Conservation (phyloP, 2,113 vertebrate genomes). For the Anguilla rostrata region DNA sequence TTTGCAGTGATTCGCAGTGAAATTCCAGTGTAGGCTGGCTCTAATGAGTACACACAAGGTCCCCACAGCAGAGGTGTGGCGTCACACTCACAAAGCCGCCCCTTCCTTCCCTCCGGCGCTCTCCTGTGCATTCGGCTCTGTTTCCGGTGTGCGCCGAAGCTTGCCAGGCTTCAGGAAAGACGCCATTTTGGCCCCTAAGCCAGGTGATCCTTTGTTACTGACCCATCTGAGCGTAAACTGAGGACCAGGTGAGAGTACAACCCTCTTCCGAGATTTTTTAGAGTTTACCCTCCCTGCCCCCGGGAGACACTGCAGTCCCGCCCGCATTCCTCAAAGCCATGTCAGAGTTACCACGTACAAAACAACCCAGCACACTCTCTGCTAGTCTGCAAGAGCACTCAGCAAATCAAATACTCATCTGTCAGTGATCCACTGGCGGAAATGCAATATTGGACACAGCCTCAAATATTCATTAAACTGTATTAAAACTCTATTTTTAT, state of each 20-base stretch:
- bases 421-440: not conserved
- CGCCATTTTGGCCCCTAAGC: not conserved
- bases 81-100: not conserved
- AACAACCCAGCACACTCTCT: not conserved
- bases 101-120: not conserved
- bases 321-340: slow-evolving; percentile 8
- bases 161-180: not conserved
- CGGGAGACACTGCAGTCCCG: not conserved
- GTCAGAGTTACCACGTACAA: not conserved
- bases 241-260: not conserved
- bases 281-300: slow-evolving; percentile 9
- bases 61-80: not conserved
- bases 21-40: not conserved
- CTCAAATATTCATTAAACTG: too few relatives aligned
- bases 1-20: not conserved
- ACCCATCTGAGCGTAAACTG: not conserved
- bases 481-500: not conserved
- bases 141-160: not conserved
- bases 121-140: not conserved
- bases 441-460: too few relatives aligned
- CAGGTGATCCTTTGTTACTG: slow-evolving; percentile 4
- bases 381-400: not conserved
- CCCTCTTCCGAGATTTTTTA: not conserved
- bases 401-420: not conserved
- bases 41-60: not conserved